These are phyloP conservation scores for Sterna hirundo DNA, from an alignment of 2,113 vertebrate genomes.

Conservation along the genomic window DNA sequence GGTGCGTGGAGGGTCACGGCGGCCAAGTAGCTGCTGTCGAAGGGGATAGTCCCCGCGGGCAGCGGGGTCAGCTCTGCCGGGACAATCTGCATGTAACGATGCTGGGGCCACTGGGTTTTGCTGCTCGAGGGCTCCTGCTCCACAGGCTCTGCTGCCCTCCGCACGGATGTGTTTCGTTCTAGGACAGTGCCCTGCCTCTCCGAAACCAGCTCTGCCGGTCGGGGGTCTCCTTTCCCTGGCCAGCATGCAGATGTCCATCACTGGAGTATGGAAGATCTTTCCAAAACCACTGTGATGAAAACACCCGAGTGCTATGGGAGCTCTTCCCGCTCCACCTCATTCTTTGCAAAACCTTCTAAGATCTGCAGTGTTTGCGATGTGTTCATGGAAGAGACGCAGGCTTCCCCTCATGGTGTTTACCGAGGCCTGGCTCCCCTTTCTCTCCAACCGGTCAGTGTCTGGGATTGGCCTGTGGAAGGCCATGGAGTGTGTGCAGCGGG, in stretches of 20 bases:
- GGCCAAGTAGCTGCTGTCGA: background rate
- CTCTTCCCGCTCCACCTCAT: background rate
- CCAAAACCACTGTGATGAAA: background rate
- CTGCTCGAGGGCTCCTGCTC: background rate
- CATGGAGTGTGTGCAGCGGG: background rate
- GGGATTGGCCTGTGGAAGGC: background rate
- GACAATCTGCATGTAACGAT: background rate
- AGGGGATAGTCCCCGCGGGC: fast-evolving
- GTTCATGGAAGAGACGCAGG: background rate
- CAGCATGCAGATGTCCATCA: background rate
- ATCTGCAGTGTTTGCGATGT: background rate
- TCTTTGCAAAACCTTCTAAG: background rate
- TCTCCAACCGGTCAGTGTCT: background rate
- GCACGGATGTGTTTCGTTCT: background rate
- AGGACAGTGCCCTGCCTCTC: background rate
- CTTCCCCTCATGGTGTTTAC: background rate
- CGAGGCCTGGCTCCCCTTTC: background rate
- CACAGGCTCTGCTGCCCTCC: background rate
- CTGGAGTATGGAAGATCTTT: background rate
- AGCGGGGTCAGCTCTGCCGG: background rate
- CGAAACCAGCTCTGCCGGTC: background rate
- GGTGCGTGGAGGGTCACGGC: background rate
- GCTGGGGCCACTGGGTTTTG: background rate
- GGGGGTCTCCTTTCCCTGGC: background rate
- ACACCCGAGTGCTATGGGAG: background rate